A percentile compares a stretch with the other conserved stretches of the same genome.
Evolutionary conservation across 2,113 vertebrate genomes (phyloP).

Genomic region (Thomomys bottae): DNA sequence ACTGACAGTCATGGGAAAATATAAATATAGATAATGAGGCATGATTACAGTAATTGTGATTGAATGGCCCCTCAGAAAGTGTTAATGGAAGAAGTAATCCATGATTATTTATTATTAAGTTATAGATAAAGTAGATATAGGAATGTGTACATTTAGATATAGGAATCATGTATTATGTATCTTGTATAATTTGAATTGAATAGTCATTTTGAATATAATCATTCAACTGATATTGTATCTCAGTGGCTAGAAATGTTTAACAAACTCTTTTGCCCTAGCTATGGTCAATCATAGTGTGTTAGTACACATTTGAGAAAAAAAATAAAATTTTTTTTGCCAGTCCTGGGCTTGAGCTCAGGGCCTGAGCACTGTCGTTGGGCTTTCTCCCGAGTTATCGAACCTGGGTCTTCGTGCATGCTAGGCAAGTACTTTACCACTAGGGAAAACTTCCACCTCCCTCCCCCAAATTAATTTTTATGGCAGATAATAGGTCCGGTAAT

Average conservation of each 20-base stretch:
- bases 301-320: background rate
- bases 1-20: background rate
- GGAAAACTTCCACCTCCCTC: no score
- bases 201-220: slow-evolving; percentile 13
- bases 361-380: no score
- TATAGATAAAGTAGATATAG: background rate
- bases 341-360: no score
- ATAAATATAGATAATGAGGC: background rate
- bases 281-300: background rate
- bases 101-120: background rate
- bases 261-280: background rate
- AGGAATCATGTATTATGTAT: background rate
- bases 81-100: background rate
- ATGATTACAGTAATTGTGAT: background rate
- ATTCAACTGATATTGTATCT: background rate
- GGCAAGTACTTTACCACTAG: no score
- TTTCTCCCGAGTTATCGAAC: no score
- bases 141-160: background rate
- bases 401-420: no score
- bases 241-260: no score
- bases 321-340: no score
- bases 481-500: background rate
- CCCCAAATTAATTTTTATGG: no score
- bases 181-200: slow-evolving; percentile 1
- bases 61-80: background rate